Base-by-base conservation (phyloP, 2,797 vertebrate species). In the Silurus aristotelis region DNA sequence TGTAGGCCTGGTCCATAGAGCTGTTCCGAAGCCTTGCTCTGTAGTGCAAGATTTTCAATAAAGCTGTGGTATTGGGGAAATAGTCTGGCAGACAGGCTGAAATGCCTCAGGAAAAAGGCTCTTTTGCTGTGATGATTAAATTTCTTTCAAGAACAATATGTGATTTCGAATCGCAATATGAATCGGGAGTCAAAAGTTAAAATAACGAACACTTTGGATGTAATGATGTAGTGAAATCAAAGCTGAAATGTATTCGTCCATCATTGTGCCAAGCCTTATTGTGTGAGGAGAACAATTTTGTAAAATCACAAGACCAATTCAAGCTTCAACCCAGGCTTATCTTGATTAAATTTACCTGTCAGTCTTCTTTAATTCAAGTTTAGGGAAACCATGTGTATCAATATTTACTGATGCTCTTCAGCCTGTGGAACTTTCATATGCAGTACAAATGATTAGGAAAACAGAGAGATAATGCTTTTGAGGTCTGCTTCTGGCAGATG, bases 21-120 rank as follows among this genome's bases (percentile, higher is more conserved):
- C 82, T 56, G 14, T 48, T 81, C 55, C 82, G 83, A 87, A 84
- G 64, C 82, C 46, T 22, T 56, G 25, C 79, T 70, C 64, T 78
- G 48, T 82, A 20, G 77, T 84, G 80, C 22, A 75, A 84, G 83
- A 87, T 82, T 84, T 87, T 87, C 63, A 87, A 82, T 84, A 87
- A 84, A 84, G 86, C 84, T 87, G 83, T 78, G 64, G 52, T 63
- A 17, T 75, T 75, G 66, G 80, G 43, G 68, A 77, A 84, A 70
- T 68, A 73, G 31, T 84, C 27, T 87, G 86, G 75, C 81, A 83
- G 56, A 52, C 67, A 58, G 15, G 31, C 55, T n/a, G 17, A 38
- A 48, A 78, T 12, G 79, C 83, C 64, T 27, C 27, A 71, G 78
- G 83, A 52, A 46, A 72, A 31, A 52, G 79, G 19, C 73, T 38